Base-by-base conservation (phyloP, 2,113 vertebrate species). In the Chaetops frenatus region DNA sequence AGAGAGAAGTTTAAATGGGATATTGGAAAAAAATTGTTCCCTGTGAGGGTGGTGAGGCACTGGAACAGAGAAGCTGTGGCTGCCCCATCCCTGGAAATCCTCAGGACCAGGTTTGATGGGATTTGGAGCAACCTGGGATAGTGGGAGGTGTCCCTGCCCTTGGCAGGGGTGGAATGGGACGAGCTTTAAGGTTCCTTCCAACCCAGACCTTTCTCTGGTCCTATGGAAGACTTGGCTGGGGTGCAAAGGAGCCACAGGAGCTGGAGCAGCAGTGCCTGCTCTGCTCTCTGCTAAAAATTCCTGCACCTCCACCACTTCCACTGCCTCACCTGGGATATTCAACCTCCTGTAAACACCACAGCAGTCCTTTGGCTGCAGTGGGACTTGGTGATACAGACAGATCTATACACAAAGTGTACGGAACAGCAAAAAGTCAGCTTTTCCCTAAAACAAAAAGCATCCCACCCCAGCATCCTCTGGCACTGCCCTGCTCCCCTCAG, bases 361-460 rank as follows among this genome's bases (percentile, higher is more conserved):
- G 13, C 38, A 33, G 12, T 6, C n/a, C 50, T 76, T 22, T 27
- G 12, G 21, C 56, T 66, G 61, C 40, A 13, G 11, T 0, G 4
- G 44, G 29, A 50, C 60, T 8, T 16, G 0, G 4, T 11, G 56
- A 22, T 27, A 61, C 79, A 77, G 76, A 53, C 15, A 3, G 3
- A 16, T 7, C 33, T 6, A 18, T 0, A 8, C 5, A 7, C 28
- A 25, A 74, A 86, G n/a, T 0, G 1, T 3, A 27, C 0, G 1
- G 36, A n/a, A 57, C 58, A 82, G 45, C 36, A 50, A 19, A 24
- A 66, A 36, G 54, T 20, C 35, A 27, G 58, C 24, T 74, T 24
- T 44, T 45, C 2, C 9, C 42, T 33, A 8, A 14, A 60, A 3
- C 45, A 15, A 21, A 35, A 60, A 18, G 9, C n/a, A 27, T 64